These are phyloP conservation scores for Australoheros facetus DNA, from an alignment of 2,797 vertebrate genomes.

Conservation along the genomic window DNA sequence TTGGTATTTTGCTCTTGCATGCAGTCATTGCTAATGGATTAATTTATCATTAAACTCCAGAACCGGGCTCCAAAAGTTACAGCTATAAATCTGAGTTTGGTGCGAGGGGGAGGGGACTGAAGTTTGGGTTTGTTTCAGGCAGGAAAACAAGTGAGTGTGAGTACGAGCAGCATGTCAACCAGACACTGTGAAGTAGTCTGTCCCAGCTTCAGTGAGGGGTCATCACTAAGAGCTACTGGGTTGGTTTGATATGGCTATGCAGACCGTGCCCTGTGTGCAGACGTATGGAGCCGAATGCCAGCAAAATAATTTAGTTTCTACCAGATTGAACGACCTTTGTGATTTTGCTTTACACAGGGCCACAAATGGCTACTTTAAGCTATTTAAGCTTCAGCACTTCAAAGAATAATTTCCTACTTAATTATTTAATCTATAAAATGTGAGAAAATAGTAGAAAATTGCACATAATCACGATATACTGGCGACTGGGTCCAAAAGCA, in stretches of 20 bases:
- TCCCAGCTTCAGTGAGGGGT: slow-evolving; percentile 16
- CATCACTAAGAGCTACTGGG: slow-evolving; percentile 7
- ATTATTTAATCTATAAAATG: background rate
- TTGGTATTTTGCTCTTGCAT: background rate
- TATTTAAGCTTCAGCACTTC: background rate
- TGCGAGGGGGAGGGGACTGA: too few relatives aligned
- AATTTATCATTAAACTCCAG: slow-evolving; percentile 12
- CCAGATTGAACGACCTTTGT: background rate
- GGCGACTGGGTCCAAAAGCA: background rate
- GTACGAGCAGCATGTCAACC: slow-evolving; percentile 4
- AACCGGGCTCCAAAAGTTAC: background rate
- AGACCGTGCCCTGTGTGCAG: background rate
- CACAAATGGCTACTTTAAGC: rapidly evolving
- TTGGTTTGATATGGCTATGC: background rate
- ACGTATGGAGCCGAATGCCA: background rate
- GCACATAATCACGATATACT: background rate
- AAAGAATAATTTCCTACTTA: too few relatives aligned
- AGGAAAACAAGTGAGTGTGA: slow-evolving; percentile 28
- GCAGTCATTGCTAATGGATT: slow-evolving; percentile 17
- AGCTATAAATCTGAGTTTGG: slow-evolving; percentile 11
- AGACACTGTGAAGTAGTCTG: slow-evolving; percentile 27
- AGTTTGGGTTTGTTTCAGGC: slow-evolving; percentile 12
- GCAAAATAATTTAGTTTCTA: background rate
- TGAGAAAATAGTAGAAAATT: background rate
- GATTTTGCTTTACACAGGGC: background rate